phyloP scores from a whole-genome alignment of 2,113 vertebrate species.

The Anguilla rostrata region DNA sequence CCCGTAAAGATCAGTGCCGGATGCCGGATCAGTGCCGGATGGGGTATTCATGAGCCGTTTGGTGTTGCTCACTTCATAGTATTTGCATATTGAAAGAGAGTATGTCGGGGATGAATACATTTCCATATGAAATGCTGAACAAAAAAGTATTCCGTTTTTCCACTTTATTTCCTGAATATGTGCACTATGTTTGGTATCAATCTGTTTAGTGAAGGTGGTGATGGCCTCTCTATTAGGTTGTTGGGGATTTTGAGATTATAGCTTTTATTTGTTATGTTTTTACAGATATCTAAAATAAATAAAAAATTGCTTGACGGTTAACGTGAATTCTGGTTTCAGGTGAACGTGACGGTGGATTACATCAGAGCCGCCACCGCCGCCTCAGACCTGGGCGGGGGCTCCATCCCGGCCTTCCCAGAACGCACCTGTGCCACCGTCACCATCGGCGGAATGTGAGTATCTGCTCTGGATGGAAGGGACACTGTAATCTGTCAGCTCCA shows the following conservation, averaged over 20 bases:
- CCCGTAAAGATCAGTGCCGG: not conserved
- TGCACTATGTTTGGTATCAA: not conserved
- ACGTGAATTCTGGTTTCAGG: constrained; percentile 62
- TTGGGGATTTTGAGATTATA: too few species aligned
- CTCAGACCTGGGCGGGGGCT: constrained; percentile 65
- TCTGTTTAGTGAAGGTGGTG: not conserved
- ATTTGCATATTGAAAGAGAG: not conserved
- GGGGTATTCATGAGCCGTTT: not conserved
- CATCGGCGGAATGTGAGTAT: constrained; percentile 94
- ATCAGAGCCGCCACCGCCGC: constrained; percentile 88
- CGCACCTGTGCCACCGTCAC: constrained; percentile 94
- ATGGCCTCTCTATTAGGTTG: not conserved
- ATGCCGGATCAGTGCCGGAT: not conserved
- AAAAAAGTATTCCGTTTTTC: not conserved
- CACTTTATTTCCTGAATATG: not conserved
- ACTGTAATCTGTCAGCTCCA: not conserved
- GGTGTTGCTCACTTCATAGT: not conserved
- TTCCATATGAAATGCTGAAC: not conserved
- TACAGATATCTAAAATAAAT: too few species aligned
- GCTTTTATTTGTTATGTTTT: not conserved
- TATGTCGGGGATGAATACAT: not conserved
- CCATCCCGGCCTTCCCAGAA: constrained; percentile 85
- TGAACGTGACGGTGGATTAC: constrained; percentile 94
- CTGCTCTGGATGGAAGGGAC: too few species aligned
- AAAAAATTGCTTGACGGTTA: not conserved